Conservation (phyloP, 2,797 vertebrate species). For the Chelonia mydas region DNA sequence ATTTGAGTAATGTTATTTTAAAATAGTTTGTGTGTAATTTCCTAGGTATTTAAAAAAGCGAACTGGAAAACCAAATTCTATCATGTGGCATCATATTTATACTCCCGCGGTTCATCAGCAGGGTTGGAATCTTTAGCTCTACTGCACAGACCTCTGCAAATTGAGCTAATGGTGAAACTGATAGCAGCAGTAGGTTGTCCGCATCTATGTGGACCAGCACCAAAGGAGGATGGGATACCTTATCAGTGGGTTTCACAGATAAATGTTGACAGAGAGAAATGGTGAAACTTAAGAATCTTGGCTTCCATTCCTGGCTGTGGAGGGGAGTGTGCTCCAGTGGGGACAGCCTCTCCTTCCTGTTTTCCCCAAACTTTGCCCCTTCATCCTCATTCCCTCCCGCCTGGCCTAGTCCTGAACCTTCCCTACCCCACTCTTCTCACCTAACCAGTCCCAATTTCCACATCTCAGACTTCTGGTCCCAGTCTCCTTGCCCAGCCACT, state of each 20-base stretch:
- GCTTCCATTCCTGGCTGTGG: neutral
- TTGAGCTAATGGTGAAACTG: neutral
- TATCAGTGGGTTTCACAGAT: neutral
- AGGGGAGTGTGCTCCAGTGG: neutral
- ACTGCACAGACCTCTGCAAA: neutral
- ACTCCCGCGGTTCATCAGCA: neutral
- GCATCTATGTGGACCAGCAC: neutral
- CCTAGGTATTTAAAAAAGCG: neutral
- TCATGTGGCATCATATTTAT: neutral
- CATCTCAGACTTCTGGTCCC: neutral
- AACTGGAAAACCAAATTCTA: neutral
- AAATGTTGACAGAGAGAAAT: neutral
- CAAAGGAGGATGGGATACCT: neutral
- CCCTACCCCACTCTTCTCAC: neutral
- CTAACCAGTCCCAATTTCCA: neutral
- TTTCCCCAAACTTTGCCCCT: neutral
- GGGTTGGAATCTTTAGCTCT: neutral
- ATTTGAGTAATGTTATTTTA: neutral
- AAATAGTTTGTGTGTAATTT: neutral
- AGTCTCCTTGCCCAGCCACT: neutral
- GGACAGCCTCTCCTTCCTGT: neutral
- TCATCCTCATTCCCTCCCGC: neutral
- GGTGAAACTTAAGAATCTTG: neutral
- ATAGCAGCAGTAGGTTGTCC: neutral
- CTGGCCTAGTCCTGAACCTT: neutral